Evolutionary conservation across 2,797 vertebrate genomes (phyloP).

Genomic region (Aselliscus stoliczkanus): DNA sequence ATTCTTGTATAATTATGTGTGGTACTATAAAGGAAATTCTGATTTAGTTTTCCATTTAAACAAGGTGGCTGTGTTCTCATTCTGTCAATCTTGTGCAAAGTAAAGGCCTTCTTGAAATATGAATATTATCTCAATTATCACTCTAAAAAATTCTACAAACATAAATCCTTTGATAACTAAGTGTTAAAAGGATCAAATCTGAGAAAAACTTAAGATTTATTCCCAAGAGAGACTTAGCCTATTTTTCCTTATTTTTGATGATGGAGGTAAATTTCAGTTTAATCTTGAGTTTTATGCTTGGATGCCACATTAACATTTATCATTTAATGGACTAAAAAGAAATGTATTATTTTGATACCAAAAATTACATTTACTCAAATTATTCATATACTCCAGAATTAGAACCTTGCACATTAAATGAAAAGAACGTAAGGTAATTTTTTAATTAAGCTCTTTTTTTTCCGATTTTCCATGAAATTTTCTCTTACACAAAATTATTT

Average conservation of each 20-base stretch:
- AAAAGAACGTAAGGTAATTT: not conserved
- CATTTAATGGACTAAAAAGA: not conserved
- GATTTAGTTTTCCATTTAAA: not conserved
- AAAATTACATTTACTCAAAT: constrained; percentile 27
- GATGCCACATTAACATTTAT: not conserved
- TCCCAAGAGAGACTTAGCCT: not conserved
- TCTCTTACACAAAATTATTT: not conserved
- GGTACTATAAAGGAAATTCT: not conserved
- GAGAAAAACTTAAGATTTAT: not conserved
- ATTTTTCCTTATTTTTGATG: not conserved
- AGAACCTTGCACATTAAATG: not conserved
- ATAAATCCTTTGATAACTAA: not conserved
- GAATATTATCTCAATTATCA: not conserved
- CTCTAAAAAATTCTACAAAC: not conserved
- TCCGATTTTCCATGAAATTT: not conserved
- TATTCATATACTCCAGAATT: not conserved
- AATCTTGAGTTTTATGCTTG: not conserved
- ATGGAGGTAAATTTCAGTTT: not conserved
- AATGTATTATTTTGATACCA: constrained; percentile 15
- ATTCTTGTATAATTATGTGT: not conserved
- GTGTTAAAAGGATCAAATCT: not conserved
- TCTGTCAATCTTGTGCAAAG: not conserved
- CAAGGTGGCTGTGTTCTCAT: not conserved
- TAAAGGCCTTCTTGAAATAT: not conserved
- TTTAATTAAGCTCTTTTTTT: too few species aligned